Evolutionary conservation across 2,797 vertebrate species (phyloP).

Genomic region (Nasua narica): DNA sequence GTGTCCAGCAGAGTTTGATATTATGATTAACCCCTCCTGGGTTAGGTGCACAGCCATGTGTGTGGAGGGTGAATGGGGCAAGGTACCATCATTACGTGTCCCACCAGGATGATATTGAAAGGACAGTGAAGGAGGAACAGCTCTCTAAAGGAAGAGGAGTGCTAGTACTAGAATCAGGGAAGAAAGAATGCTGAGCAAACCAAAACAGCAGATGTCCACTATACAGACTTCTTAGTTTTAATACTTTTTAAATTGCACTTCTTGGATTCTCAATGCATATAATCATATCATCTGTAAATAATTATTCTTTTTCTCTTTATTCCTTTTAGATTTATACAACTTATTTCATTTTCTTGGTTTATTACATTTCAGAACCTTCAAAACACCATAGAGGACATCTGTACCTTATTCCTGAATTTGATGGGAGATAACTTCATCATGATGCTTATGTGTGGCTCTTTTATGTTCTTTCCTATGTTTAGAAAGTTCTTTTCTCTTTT

Average conservation of each 20-base stretch:
- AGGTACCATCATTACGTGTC: background rate
- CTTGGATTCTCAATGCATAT: constrained; percentile 14
- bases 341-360: background rate
- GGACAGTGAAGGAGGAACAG: background rate
- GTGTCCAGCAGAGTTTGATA: background rate
- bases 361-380: constrained; percentile 20
- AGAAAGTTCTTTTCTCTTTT: background rate
- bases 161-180: background rate
- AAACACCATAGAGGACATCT: background rate
- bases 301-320: background rate
- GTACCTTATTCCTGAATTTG: constrained; percentile 12
- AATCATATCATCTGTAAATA: constrained; percentile 36
- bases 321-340: background rate
- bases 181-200: background rate
- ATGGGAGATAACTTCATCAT: background rate
- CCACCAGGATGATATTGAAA: background rate
- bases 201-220: background rate
- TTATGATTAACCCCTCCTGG: background rate
- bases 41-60: background rate
- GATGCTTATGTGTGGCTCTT: background rate
- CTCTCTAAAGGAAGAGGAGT: background rate
- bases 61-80: background rate
- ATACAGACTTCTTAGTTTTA: background rate
- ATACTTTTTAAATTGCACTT: constrained; percentile 12
- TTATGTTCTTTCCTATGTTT: background rate